Evolutionary conservation across 2,113 vertebrate genomes (phyloP).

Genomic region (Andinoacara biseriatus): DNA sequence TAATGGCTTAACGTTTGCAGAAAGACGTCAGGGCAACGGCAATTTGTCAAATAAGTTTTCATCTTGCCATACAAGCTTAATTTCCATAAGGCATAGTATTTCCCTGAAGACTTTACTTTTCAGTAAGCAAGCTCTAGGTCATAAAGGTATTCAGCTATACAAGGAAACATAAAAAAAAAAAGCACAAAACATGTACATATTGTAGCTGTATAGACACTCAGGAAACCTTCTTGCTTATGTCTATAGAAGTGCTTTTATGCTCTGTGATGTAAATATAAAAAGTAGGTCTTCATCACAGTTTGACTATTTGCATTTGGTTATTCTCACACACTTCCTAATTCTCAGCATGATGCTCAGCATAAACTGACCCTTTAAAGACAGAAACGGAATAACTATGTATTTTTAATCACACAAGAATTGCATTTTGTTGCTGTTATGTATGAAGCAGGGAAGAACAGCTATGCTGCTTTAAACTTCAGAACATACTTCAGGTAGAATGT

Average conservation of each 20-base stretch:
- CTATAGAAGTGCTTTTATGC: slow-evolving; percentile 14
- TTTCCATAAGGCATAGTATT: slow-evolving; percentile 77
- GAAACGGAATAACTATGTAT: background rate
- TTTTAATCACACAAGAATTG: background rate
- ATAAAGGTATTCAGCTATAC: slow-evolving; percentile 57
- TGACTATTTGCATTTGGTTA: background rate
- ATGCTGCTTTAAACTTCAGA: background rate
- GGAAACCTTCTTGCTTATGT: slow-evolving; percentile 18
- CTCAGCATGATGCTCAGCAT: background rate
- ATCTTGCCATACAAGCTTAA: slow-evolving; percentile 78
- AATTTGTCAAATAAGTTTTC: slow-evolving; percentile 82
- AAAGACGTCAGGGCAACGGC: slow-evolving; percentile 71
- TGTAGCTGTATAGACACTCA: slow-evolving; percentile 14
- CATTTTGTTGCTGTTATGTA: background rate
- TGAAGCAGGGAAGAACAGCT: background rate
- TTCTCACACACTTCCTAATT: background rate
- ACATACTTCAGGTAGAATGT: background rate
- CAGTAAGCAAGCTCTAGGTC: slow-evolving; percentile 74
- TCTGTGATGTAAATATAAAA: background rate
- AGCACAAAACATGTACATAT: background rate
- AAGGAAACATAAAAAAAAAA: slow-evolving; percentile 24
- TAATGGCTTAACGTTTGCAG: slow-evolving; percentile 72
- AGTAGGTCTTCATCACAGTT: slow-evolving; percentile 46
- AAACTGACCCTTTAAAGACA: background rate
- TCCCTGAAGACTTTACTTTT: slow-evolving; percentile 77